A percentile compares a stretch with the other conserved stretches of the same genome.
These are phyloP conservation scores for Lasaia peninsularis DNA, from an alignment of 1,140 invertebrate genomes.

Conservation along the genomic window DNA sequence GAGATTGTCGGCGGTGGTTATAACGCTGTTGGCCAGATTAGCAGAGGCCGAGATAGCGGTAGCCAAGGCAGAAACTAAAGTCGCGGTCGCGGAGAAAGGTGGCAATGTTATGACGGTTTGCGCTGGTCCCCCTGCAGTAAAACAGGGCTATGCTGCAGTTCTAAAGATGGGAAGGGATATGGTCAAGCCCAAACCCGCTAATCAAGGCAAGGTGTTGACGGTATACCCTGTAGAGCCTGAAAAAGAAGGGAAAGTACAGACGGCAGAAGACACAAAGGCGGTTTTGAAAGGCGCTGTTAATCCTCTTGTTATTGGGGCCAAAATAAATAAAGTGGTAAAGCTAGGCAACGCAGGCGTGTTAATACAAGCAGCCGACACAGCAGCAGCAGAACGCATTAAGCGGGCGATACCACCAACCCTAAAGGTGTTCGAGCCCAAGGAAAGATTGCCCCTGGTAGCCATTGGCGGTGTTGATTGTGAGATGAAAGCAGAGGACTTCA, in stretches of 20 bases:
- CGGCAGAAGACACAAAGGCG: background rate
- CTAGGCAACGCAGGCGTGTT: background rate
- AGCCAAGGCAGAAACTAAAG: background rate
- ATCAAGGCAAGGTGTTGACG: background rate
- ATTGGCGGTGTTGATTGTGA: background rate
- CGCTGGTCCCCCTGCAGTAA: too few relatives aligned
- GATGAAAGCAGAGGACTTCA: background rate
- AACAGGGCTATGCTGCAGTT: too few relatives aligned
- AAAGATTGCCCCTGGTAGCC: background rate
- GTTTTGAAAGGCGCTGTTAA: background rate
- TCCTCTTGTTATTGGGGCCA: background rate
- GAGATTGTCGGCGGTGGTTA: background rate
- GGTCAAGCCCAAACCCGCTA: background rate
- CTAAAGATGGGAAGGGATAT: too few relatives aligned
- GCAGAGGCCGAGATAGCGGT: background rate
- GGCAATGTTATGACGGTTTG: too few relatives aligned
- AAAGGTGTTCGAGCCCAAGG: background rate
- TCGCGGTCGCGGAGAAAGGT: too few relatives aligned
- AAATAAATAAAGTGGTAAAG: background rate
- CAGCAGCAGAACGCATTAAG: background rate
- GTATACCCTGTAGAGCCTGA: background rate
- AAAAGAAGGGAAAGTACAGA: background rate
- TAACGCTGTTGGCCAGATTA: background rate
- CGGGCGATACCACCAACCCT: background rate
- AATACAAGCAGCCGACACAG: background rate